Conservation (phyloP, 1,140 invertebrate species). For the Carposina sasakii region DNA sequence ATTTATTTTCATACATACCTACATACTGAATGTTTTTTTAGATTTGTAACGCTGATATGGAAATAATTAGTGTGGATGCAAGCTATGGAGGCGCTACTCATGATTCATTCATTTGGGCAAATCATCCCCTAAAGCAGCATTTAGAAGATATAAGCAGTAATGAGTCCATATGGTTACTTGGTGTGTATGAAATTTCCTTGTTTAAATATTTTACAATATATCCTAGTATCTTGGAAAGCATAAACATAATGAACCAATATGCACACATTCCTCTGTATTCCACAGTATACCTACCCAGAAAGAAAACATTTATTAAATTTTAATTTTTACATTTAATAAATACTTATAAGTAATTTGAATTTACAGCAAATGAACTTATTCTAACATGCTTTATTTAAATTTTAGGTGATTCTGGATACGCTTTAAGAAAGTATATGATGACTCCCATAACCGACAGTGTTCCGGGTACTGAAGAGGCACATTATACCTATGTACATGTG, state of each 20-base stretch:
- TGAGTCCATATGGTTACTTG: constrained; percentile 13
- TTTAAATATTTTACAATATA: background rate
- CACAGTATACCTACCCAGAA: background rate
- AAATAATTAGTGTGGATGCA: constrained; percentile 22
- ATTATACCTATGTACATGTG: constrained; percentile 18
- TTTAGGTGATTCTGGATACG: constrained; percentile 30
- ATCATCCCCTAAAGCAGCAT: constrained; percentile 13
- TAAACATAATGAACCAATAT: background rate
- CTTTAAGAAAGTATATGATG: constrained; percentile 23
- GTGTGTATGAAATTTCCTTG: constrained; percentile 6
- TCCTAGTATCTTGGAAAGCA: background rate
- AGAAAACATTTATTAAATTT: background rate
- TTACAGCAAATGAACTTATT: too few species aligned
- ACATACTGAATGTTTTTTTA: constrained; percentile 11
- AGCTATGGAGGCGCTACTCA: constrained; percentile 16
- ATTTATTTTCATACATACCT: constrained; percentile 3
- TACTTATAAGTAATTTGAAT: background rate
- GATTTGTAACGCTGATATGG: constrained; percentile 21
- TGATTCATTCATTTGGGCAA: constrained; percentile 18
- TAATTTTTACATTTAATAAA: background rate
- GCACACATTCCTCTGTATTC: background rate
- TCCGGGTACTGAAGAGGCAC: constrained; percentile 17
- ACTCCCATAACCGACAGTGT: constrained; percentile 24
- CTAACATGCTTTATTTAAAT: constrained; percentile 7
- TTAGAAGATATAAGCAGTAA: constrained; percentile 12